Evolutionary conservation across 2,113 vertebrate genomes (phyloP).

Genomic region (Semnopithecus entellus): DNA sequence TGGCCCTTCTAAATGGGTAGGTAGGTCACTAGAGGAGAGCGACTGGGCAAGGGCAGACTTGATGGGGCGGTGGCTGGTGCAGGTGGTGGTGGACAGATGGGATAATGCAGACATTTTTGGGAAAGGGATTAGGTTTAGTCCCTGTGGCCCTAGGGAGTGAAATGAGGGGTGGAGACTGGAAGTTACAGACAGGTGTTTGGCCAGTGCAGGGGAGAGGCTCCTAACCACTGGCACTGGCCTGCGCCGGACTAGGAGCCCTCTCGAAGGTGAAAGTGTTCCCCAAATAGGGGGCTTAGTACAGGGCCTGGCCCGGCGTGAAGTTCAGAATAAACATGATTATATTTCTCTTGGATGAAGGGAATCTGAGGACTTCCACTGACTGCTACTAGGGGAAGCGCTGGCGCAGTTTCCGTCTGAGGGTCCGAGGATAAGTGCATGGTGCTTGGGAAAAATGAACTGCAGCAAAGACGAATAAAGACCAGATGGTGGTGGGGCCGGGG

Average conservation of each 20-base stretch:
- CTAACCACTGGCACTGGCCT: too few relatives aligned
- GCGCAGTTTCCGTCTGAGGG: neutral
- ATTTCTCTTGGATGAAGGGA: neutral
- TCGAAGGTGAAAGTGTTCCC: neutral
- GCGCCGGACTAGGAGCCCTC: too few relatives aligned
- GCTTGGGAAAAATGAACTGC: fast-evolving
- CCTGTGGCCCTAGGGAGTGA: fast-evolving
- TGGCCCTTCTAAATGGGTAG: neutral
- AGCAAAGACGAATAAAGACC: neutral
- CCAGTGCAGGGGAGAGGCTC: neutral
- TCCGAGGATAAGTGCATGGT: fast-evolving
- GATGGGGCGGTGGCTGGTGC: neutral
- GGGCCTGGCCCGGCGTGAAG: neutral
- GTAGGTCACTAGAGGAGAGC: neutral
- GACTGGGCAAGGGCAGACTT: neutral
- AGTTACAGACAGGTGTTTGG: neutral
- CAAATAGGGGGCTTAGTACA: neutral
- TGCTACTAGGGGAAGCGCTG: neutral
- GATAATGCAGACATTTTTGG: neutral
- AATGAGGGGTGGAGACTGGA: neutral
- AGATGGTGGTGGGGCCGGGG: neutral
- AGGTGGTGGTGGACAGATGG: neutral
- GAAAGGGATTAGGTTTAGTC: neutral
- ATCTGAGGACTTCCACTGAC: neutral
- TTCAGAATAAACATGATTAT: fast-evolving